phyloP scores from a whole-genome alignment of 2,888 invertebrate genomes.

The Onthophagus sagittarius region DNA sequence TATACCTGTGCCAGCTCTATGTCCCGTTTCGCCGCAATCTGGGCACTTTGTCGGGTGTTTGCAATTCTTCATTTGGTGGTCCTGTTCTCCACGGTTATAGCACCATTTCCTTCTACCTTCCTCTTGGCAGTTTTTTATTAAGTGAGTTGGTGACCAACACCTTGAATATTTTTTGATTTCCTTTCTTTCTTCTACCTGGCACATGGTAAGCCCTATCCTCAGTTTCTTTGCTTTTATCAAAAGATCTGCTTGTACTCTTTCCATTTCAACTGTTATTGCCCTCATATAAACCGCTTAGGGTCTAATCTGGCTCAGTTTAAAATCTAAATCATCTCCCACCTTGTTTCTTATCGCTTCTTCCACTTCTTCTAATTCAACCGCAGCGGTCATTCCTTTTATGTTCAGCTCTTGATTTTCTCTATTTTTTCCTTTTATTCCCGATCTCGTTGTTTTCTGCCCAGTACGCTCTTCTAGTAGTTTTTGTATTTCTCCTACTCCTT shows the following conservation, averaged over 20 bases:
- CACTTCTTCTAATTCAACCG: background rate
- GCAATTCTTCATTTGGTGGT: background rate
- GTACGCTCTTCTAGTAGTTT: background rate
- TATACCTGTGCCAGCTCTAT: background rate
- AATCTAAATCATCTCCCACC: background rate
- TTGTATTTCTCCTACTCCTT: background rate
- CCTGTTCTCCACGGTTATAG: background rate
- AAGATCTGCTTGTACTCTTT: background rate
- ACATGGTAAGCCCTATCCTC: background rate
- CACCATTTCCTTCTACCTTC: background rate
- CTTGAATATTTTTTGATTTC: background rate
- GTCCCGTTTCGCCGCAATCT: background rate
- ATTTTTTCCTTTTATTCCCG: background rate
- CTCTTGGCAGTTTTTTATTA: background rate
- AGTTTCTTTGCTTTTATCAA: background rate
- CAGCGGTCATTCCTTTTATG: background rate
- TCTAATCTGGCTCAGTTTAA: background rate
- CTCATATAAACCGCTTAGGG: background rate
- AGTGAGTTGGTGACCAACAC: background rate
- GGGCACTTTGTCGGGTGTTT: background rate
- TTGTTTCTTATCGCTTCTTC: background rate
- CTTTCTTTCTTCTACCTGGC: background rate
- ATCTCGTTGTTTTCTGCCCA: background rate
- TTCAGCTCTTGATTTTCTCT: background rate
- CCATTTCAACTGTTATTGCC: background rate